Percentiles rank a stretch among this genome's conserved stretches.
phyloP scores from a whole-genome alignment of 2,113 vertebrate species.

The Nasalis larvatus region DNA sequence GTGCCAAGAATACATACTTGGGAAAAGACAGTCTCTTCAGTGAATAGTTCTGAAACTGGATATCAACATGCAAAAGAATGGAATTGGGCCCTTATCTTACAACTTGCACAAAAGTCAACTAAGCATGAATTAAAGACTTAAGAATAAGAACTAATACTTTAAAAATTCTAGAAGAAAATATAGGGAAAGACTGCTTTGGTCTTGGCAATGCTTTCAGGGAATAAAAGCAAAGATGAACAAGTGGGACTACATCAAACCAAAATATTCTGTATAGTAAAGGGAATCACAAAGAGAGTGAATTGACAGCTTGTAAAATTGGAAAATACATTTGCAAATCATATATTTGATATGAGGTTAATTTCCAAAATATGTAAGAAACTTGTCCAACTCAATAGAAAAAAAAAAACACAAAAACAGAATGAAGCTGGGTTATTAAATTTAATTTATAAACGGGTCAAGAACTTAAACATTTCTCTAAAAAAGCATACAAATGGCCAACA shows the following conservation, averaged over 20 bases:
- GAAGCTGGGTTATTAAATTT: too few species aligned
- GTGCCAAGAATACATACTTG: not conserved
- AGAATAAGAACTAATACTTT: not conserved
- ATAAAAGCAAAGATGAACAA: not conserved
- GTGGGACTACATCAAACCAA: not conserved
- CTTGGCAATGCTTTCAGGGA: not conserved
- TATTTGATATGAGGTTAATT: not conserved
- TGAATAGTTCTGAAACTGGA: not conserved
- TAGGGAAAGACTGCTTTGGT: not conserved
- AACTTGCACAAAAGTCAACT: not conserved
- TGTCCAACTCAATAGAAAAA: not conserved
- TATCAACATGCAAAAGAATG: not conserved
- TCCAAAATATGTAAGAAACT: not conserved
- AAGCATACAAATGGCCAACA: not conserved
- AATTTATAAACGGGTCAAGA: not conserved
- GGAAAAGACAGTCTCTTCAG: not conserved
- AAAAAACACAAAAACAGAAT: not conserved
- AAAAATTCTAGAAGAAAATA: not conserved
- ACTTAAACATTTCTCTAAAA: not conserved
- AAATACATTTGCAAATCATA: not conserved
- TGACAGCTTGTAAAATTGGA: too few species aligned
- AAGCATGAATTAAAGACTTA: not conserved
- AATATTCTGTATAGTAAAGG: not conserved
- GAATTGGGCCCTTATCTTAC: not conserved
- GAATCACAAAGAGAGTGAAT: not conserved